Evolutionary conservation across 2,113 vertebrate genomes (phyloP), one percentile per base, ranked within the genome.

Genomic region (Megaleporinus macrocephalus): DNA sequence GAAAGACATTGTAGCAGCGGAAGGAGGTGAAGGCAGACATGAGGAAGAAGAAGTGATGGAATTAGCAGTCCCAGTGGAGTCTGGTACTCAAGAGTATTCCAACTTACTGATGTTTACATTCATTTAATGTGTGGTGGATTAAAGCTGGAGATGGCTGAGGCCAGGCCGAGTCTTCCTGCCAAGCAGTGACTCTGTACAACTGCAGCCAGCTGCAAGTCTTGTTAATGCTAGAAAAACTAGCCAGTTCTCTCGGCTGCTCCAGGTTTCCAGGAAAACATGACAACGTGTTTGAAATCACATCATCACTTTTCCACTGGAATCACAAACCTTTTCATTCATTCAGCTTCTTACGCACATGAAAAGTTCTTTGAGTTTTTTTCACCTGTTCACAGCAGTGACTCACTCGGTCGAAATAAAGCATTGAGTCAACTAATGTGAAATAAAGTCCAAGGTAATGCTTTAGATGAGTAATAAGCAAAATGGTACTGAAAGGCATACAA

Each of bases 231-330:
- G 41, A 72, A 59, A 62, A 61, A 80, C 53, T 47, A 49, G 26
- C 22, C 53, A 41, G 51, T 47, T 12, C 30, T 61, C 59, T 29
- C 53, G 62, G 24, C 49, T 55, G 29, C 49, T 57, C 62, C 53
- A 41, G 20, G 53, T 63, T 75, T 84, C 74, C 85, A 75, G 71
- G 78, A 80, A 71, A 62, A 80, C 81, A 59, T 78, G 61, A 53
- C n/a, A n/a, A n/a, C 55, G 65, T 79, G 69, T 59, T 80, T 73
- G 47, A 76, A 73, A 83, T 72, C 33, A 65, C 59, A 81, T 74
- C 55, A 71, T 77, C 59, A 77, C 77, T 83, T 83, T 87, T 75
- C 80, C 74, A 75, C 73, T 69, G 69, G 33, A 44, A 68, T 66
- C 14, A 27, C 49, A 49, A 22, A 41, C 30, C 53, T 74, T n/a